Evolutionary conservation across 2,797 vertebrate genomes (phyloP), one percentile per base, ranked within the genome.

Genomic region (Ispidina lecontei): DNA sequence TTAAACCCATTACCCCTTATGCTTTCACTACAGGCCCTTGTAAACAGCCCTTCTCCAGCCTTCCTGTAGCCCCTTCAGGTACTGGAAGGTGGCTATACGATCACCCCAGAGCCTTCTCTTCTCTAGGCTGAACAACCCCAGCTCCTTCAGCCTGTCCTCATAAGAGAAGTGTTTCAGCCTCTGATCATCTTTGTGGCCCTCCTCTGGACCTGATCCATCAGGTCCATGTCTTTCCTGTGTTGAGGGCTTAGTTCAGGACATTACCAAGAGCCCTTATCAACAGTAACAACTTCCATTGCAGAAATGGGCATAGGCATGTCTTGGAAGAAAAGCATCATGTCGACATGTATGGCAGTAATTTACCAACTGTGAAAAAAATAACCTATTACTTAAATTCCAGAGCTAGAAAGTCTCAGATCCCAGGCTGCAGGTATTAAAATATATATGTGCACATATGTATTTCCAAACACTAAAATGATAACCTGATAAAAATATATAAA

Each of bases 301-400:
- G 39, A 28, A 51, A 52, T 7, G 8, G 7, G 71, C 2, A 0
- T 0, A 44, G 26, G 17, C 19, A 29, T 1, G 1, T 16, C 21
- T 77, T 70, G n/a, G 44, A 67, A 79, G 16, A 16, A 60, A 75
- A 62, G 16, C 3, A 37, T 2, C 1, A 35, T 4, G 49, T 60
- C 29, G 15, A 89, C 69, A 62, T 15, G 31, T 0, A 59, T 7
- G 26, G 10, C 5, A 62, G 7, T 5, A 47, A 77, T n/a, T 59
- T 14, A 22, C 14, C 25, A 44, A 68, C 1, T 6, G 3, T 15
- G 43, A 46, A 39, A 39, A 63, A 26, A 49, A 52, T 4, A 18
- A 11, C 7, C 51, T 39, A 29, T 22, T 41, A 43, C 7, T 29
- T 33, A 52, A 73, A 39, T 7, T 69, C 29, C 23, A 47, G 5